Percentiles rank a stretch among this genome's conserved stretches.
phyloP scores from a whole-genome alignment of 2,888 invertebrate genomes.

The Caenorhabditis becei region DNA sequence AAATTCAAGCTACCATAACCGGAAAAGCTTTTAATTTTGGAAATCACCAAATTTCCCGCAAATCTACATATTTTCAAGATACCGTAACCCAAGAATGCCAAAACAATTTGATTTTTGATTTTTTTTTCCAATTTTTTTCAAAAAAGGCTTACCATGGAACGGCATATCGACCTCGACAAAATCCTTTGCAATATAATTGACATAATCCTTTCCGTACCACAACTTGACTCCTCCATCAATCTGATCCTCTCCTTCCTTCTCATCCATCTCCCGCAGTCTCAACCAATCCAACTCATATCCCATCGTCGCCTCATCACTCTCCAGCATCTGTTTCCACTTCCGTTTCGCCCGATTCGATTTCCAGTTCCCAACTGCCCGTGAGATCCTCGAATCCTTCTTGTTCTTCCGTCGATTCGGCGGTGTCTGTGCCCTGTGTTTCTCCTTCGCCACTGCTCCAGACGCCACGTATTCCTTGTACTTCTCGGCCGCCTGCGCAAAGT shows the following conservation, averaged over 20 bases:
- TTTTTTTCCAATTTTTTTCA: too few relatives aligned
- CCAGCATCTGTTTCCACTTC: conserved; percentile 76
- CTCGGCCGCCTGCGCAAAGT: conserved; percentile 69
- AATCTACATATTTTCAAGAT: too few relatives aligned
- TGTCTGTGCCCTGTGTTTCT: conserved; percentile 74
- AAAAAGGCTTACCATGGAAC: conserved; percentile 79
- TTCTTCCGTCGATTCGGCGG: conserved; percentile 70
- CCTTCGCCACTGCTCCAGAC: conserved; percentile 70
- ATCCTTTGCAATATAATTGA: conserved; percentile 84
- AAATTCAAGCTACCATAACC: too few relatives aligned
- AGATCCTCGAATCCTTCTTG: conserved; percentile 60
- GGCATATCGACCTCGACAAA: conserved; percentile 81
- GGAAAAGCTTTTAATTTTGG: too few relatives aligned
- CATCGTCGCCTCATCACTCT: conserved; percentile 69
- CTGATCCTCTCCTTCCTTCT: conserved; percentile 54
- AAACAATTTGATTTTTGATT: too few relatives aligned
- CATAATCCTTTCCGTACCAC: conserved; percentile 84
- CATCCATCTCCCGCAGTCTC: conserved; percentile 66
- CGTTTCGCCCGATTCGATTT: conserved; percentile 74
- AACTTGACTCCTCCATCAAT: conserved; percentile 81
- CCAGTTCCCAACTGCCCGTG: conserved; percentile 75
- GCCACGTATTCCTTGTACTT: conserved; percentile 75
- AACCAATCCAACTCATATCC: conserved; percentile 75
- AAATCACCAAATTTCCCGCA: too few relatives aligned
- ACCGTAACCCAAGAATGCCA: too few relatives aligned